Evolutionary conservation across 2,888 invertebrate genomes (phyloP).

Genomic region (Spisula subtruncata): DNA sequence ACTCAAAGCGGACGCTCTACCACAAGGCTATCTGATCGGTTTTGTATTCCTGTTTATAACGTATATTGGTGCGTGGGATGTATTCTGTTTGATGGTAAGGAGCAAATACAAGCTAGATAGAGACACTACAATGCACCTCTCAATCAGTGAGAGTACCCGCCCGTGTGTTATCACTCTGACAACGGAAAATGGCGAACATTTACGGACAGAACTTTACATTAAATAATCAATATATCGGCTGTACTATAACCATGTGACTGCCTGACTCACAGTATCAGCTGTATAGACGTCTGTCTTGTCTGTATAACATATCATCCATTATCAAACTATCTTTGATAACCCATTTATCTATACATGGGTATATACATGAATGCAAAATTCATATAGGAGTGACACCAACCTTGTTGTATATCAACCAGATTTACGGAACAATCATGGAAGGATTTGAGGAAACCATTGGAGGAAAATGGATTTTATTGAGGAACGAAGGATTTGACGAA

Average conservation of each 20-base stretch:
- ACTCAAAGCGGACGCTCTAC: too few relatives aligned
- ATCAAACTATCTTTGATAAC: neutral
- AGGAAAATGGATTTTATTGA: conserved; percentile 66
- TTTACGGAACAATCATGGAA: conserved; percentile 33
- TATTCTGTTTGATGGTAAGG: too few relatives aligned
- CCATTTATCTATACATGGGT: neutral
- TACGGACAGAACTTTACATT: neutral
- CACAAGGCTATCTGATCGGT: too few relatives aligned
- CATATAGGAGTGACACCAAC: neutral
- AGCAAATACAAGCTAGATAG: too few relatives aligned
- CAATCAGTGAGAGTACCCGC: neutral
- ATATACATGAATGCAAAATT: neutral
- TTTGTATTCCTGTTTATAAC: too few relatives aligned
- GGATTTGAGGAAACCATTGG: conserved; percentile 63
- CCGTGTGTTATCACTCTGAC: neutral
- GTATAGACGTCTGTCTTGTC: neutral
- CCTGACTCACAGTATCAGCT: neutral
- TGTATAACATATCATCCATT: neutral
- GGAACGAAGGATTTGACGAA: conserved; percentile 68
- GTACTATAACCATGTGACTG: neutral
- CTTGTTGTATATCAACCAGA: neutral
- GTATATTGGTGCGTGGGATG: too few relatives aligned
- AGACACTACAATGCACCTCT: neutral
- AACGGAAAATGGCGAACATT: neutral
- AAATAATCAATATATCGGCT: conserved; percentile 7